A percentile compares a stretch with the other conserved stretches of the same genome.
phyloP scores from a whole-genome alignment of 2,888 invertebrate genomes.

The Leptopterna dolabrata region DNA sequence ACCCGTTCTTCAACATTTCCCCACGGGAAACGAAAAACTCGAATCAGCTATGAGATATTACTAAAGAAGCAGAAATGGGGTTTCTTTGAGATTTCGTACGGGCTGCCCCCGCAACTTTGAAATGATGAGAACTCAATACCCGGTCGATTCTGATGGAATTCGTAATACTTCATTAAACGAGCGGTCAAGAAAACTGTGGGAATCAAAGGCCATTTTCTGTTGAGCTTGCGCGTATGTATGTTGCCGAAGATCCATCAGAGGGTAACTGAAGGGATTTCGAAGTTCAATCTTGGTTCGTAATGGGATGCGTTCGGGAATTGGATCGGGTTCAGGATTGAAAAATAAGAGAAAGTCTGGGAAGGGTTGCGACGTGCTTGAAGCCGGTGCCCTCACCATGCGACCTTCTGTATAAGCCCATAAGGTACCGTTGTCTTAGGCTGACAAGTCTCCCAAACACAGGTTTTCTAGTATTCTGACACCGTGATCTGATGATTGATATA shows the following conservation, averaged over 20 bases:
- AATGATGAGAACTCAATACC: conserved; percentile 6
- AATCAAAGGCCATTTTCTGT: conserved; percentile 40
- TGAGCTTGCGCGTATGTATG: neutral
- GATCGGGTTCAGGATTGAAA: conserved; percentile 58
- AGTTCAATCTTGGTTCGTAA: conserved; percentile 55
- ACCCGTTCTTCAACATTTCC: neutral
- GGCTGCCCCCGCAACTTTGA: neutral
- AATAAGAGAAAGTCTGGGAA: conserved; percentile 56
- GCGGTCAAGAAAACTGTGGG: conserved; percentile 54
- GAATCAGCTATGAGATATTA: too few species aligned
- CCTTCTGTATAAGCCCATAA: conserved; percentile 18
- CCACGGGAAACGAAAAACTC: neutral
- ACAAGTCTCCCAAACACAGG: neutral
- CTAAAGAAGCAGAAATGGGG: neutral
- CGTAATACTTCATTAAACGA: conserved; percentile 54
- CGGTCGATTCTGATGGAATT: conserved; percentile 37
- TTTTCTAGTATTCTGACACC: too few species aligned
- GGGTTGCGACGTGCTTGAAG: conserved; percentile 44
- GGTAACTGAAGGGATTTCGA: conserved; percentile 14
- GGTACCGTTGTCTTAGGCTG: conserved; percentile 14
- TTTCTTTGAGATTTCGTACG: neutral
- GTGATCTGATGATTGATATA: too few species aligned
- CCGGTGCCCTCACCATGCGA: conserved; percentile 23
- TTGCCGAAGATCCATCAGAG: neutral
- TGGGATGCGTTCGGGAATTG: conserved; percentile 59